phyloP scores from a whole-genome alignment of 2,888 invertebrate species.

The Fragum sueziense region DNA sequence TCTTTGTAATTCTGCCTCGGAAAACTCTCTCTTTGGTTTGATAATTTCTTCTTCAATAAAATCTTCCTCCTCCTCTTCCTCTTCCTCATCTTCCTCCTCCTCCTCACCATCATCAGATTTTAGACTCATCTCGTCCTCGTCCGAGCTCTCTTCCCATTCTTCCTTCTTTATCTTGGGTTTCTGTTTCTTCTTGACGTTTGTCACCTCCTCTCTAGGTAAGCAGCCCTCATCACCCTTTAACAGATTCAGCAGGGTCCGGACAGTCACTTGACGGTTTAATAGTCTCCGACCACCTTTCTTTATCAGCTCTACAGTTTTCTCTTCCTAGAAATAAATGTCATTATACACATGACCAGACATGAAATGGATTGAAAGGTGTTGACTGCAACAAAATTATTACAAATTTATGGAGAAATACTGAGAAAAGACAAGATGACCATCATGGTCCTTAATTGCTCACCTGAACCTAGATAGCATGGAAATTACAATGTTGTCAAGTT shows the following conservation, averaged over 20 bases:
- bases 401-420: too few species aligned
- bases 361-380: too few species aligned
- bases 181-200: background rate
- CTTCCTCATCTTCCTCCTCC: slow-evolving; percentile 6
- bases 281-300: slow-evolving; percentile 9
- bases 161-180: slow-evolving; percentile 3
- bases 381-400: too few species aligned
- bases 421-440: too few species aligned
- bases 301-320: slow-evolving; percentile 13
- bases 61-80: background rate
- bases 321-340: slow-evolving; percentile 2
- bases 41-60: background rate
- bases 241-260: slow-evolving; percentile 2
- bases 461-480: too few species aligned
- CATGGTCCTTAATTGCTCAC: too few species aligned
- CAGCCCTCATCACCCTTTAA: background rate
- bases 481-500: too few species aligned
- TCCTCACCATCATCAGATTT: slow-evolving; percentile 8
- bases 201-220: background rate
- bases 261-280: slow-evolving; percentile 30
- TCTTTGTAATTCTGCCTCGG: background rate
- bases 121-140: background rate
- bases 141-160: slow-evolving; percentile 9
- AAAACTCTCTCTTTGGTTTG: background rate
- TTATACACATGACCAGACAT: too few species aligned